phyloP scores from a whole-genome alignment of 2,797 vertebrate species.

The Mallotus villosus region DNA sequence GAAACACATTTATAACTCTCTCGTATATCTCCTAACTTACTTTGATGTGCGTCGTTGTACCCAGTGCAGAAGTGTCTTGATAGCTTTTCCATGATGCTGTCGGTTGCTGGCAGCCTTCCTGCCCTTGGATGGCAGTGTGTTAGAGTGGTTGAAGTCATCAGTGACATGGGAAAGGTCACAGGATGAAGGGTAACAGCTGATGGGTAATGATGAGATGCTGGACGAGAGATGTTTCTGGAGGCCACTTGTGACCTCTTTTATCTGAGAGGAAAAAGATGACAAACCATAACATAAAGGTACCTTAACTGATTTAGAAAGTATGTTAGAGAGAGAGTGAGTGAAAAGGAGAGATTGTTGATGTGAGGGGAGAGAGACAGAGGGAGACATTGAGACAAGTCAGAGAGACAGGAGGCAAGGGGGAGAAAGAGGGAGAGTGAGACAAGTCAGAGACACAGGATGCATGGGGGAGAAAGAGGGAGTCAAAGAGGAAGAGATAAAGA shows the following conservation, averaged over 20 bases:
- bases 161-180: conserved; percentile 76
- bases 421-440: neutral
- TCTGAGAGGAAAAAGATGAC: conserved; percentile 41
- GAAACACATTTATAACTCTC: neutral
- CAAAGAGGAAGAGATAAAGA: neutral
- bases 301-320: neutral
- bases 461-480: neutral
- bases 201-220: conserved; percentile 83
- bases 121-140: conserved; percentile 74
- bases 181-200: conserved; percentile 72
- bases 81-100: conserved; percentile 84
- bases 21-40: conserved; percentile 61
- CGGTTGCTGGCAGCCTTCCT: conserved; percentile 67
- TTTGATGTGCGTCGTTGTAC: conserved; percentile 85
- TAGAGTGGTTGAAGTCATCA: conserved; percentile 76
- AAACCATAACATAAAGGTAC: neutral
- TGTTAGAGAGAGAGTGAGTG: conserved; percentile 3
- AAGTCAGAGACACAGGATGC: neutral
- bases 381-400: neutral
- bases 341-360: neutral
- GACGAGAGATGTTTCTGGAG: conserved; percentile 54
- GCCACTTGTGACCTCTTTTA: conserved; percentile 55
- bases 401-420: neutral
- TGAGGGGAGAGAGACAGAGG: neutral
- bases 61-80: conserved; percentile 84